phyloP scores from a whole-genome alignment of 2,888 invertebrate genomes.

The Phortica okadai region DNA sequence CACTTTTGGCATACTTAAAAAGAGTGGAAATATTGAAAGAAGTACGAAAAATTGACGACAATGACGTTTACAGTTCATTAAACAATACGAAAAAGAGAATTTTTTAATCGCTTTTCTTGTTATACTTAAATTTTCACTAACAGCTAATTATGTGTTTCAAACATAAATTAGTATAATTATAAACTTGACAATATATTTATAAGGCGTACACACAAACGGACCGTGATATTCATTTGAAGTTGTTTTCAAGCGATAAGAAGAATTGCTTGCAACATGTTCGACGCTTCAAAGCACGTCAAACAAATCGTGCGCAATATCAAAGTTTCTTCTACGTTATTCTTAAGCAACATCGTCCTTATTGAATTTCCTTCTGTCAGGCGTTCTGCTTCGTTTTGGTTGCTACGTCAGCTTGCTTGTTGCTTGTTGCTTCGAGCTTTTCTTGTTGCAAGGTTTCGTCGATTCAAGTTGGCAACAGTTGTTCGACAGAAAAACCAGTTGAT shows the following conservation, averaged over 20 bases:
- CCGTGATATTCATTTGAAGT: neutral
- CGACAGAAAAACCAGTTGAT: slow-evolving; percentile 57
- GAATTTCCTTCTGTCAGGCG: neutral
- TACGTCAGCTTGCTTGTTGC: slow-evolving; percentile 13
- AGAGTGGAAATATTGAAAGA: no score
- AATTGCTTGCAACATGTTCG: neutral
- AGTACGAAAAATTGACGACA: no score
- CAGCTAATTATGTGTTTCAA: no score
- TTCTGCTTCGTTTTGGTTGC: slow-evolving; percentile 26
- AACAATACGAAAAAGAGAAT: no score
- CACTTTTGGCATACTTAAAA: no score
- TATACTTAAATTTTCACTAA: no score
- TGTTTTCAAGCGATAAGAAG: neutral
- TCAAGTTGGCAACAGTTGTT: slow-evolving; percentile 46
- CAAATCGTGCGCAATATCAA: neutral
- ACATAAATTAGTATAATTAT: no score
- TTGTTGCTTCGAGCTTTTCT: slow-evolving; percentile 25
- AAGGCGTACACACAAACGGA: neutral
- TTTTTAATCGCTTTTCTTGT: no score
- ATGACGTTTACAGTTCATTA: no score
- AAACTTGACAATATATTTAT: no score
- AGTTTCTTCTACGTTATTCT: slow-evolving; percentile 4
- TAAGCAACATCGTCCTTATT: slow-evolving; percentile 18
- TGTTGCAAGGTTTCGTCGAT: slow-evolving; percentile 14
- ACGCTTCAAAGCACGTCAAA: neutral